Conservation (phyloP, 2,797 vertebrate genomes). For the Cottoperca gobio region DNA sequence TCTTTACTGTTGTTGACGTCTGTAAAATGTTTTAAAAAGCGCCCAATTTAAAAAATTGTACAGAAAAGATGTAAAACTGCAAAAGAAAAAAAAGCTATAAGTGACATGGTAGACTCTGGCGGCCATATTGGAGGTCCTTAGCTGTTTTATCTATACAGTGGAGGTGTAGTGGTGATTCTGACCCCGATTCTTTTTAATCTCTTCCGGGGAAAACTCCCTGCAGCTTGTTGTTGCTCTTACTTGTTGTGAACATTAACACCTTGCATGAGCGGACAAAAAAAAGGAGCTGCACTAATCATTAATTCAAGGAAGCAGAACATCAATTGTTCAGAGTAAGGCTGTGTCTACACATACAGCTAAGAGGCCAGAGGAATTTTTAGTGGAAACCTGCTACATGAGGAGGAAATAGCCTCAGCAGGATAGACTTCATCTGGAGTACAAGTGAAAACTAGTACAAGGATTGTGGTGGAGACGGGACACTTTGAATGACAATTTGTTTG, state of each 20-base stretch:
- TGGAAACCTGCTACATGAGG: neutral
- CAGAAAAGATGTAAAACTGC: neutral
- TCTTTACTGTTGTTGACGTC: neutral
- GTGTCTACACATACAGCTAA: neutral
- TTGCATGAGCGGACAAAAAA: neutral
- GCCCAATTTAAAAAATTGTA: neutral
- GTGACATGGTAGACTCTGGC: neutral
- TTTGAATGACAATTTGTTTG: neutral
- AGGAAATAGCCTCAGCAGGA: neutral
- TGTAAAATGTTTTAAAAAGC: neutral
- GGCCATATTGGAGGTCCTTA: slow-evolving; percentile 10
- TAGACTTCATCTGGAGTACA: neutral
- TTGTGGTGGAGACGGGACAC: neutral
- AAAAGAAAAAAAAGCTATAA: neutral
- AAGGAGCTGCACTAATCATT: neutral
- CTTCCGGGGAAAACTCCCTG: neutral
- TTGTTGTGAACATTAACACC: neutral
- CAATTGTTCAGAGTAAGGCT: neutral
- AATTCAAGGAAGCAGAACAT: neutral
- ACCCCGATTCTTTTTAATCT: neutral
- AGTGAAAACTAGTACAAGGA: neutral
- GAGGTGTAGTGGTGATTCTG: neutral
- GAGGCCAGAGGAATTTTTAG: neutral
- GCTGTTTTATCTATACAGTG: neutral
- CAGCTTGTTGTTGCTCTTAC: neutral